phyloP scores from a whole-genome alignment of 2,113 vertebrate species.

The Penelope pileata region DNA sequence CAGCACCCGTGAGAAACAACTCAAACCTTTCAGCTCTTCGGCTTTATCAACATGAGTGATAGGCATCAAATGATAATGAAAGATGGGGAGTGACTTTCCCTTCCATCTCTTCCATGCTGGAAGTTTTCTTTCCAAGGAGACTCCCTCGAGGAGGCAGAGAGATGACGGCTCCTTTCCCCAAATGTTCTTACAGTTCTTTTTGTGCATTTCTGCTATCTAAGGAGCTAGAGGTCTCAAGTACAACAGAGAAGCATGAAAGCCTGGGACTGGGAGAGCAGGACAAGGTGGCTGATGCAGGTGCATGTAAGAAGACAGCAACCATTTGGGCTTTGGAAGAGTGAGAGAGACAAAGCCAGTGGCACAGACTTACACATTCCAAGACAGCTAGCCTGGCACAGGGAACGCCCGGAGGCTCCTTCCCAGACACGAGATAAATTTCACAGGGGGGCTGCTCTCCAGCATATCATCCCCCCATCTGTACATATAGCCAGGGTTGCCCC shows the following conservation, averaged over 20 bases:
- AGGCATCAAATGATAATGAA: slow-evolving; percentile 10
- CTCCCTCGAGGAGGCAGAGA: not conserved
- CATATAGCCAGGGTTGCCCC: not conserved
- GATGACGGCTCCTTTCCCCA: not conserved
- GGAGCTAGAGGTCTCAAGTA: not conserved
- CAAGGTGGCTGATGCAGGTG: not conserved
- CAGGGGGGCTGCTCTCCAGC: not conserved
- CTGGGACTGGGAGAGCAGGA: not conserved
- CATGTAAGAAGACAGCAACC: not conserved
- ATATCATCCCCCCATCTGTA: not conserved
- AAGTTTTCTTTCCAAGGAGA: not conserved
- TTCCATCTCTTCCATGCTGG: not conserved
- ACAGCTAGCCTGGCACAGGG: not conserved
- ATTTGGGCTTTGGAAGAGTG: not conserved
- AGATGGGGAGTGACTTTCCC: not conserved
- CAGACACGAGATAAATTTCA: not conserved
- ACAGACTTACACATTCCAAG: not conserved
- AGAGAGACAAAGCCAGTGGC: not conserved
- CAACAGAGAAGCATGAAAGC: not conserved
- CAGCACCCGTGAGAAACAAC: not conserved
- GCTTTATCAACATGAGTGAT: slow-evolving; percentile 4
- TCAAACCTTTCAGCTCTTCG: slow-evolving; percentile 6
- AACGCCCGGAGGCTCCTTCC: not conserved
- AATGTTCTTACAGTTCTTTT: not conserved
- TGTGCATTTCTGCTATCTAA: not conserved